Evolutionary conservation across 2,888 invertebrate genomes (phyloP), one percentile per base, ranked within the genome.

Genomic region (Drosophila sordidula): DNA sequence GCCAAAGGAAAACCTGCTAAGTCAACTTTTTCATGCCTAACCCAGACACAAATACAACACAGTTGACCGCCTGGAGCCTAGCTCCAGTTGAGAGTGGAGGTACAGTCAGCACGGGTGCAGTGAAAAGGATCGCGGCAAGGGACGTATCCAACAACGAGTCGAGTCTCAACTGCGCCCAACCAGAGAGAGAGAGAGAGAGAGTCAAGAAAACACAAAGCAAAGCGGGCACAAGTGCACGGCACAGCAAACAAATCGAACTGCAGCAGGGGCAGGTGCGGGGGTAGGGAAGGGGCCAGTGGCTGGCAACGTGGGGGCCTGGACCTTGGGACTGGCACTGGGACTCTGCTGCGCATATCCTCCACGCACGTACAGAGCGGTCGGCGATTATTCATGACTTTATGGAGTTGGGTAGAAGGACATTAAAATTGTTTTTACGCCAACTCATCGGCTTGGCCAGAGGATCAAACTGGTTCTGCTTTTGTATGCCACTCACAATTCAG

Each of bases 401-500:
- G 88, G 87, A 81, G 65, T 77, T 71, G 76, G 79, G 88, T 85
- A 86, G 84, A 83, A 86, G 86, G 86, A 86, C 86, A 86, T 86
- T 86, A 86, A 85, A 86, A 85, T 72, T 84, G 82, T 81, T 84
- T 85, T 88, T 78, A 88, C 86, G 86, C 87, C 86, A 86, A 86
- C 86, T 88, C 86, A 88, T 86, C 75, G 66, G 51, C 39, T 22
- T 57, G 62, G 65, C 65, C 69, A 81, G 83, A 83, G 83, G 83
- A 83, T 83, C 84, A 83, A 83, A 83, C 83, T 84, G 83, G 83
- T 83, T 83, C 77, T 87, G 79, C 71, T 85, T 80, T 85, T 82
- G 82, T 87, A 83, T 83, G 83, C 83, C 79, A 77, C 77, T 87
- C 82, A 86, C 84, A 78, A 61, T 12, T 34, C 44, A 54, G 22